Conservation (phyloP, 2,797 vertebrate species). For the Urophycis tenuis region DNA sequence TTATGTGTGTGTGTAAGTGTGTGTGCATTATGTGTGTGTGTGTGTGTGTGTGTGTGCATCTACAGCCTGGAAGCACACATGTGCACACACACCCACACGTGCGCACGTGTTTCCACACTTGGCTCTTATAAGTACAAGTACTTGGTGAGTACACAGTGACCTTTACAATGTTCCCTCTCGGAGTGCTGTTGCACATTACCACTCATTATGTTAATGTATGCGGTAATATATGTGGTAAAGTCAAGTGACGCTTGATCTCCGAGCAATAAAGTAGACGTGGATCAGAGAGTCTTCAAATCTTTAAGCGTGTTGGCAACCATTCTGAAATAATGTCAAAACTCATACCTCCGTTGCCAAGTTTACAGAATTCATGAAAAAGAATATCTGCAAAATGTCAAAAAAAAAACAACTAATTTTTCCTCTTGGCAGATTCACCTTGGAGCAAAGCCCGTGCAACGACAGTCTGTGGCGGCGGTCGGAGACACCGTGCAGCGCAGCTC, state of each 20-base stretch:
- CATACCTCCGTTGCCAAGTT: neutral
- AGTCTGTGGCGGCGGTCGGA: neutral
- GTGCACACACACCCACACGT: neutral
- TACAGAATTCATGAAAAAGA: slow-evolving; percentile 9
- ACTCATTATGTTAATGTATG: neutral
- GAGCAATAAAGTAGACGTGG: neutral
- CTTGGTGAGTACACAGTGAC: too few species aligned
- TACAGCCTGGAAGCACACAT: too few species aligned
- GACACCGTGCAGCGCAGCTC: neutral
- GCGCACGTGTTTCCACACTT: too few species aligned
- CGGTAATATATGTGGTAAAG: neutral
- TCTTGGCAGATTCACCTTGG: neutral
- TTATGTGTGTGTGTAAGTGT: too few species aligned
- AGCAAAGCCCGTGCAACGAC: neutral
- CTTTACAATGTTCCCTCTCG: neutral
- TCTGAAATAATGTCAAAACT: slow-evolving; percentile 36
- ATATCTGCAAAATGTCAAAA: neutral
- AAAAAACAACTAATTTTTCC: neutral
- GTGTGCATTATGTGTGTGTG: too few species aligned
- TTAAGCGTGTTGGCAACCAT: slow-evolving; percentile 23
- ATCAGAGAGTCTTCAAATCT: slow-evolving; percentile 12
- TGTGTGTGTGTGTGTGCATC: too few species aligned
- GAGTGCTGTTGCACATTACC: neutral
- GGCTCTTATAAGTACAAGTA: too few species aligned
- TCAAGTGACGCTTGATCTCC: neutral